Evolutionary conservation across 1,140 invertebrate genomes (phyloP).

Genomic region (Palaemon carinicauda): DNA sequence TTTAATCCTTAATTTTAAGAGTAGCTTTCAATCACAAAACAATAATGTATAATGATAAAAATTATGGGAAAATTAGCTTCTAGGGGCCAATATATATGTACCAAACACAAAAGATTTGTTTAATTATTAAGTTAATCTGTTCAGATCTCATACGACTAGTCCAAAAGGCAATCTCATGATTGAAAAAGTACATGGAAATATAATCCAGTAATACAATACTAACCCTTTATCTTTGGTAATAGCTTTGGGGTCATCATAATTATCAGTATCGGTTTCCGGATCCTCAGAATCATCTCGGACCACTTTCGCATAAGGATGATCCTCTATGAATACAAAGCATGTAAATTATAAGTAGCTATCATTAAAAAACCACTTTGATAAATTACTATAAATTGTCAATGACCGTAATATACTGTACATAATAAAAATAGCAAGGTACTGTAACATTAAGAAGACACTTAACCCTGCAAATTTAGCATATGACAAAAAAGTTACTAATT

Average conservation of each 20-base stretch:
- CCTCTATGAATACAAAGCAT: slow-evolving; percentile 64
- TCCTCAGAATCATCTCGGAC: slow-evolving; percentile 51
- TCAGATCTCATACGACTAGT: no score
- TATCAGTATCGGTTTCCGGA: slow-evolving; percentile 57
- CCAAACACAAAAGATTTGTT: background rate
- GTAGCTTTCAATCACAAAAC: no score
- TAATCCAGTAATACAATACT: slow-evolving; percentile 64
- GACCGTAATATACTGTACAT: background rate
- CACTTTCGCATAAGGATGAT: slow-evolving; percentile 77
- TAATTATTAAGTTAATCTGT: background rate
- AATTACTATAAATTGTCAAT: background rate
- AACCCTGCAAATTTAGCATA: no score
- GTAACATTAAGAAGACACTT: no score
- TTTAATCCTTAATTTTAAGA: no score
- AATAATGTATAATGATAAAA: no score
- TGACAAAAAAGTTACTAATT: no score
- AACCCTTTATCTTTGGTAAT: slow-evolving; percentile 64
- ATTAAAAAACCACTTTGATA: background rate
- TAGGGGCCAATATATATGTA: background rate
- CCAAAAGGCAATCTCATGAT: no score
- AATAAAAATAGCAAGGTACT: no score
- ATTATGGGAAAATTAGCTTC: background rate
- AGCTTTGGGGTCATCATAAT: slow-evolving; percentile 64
- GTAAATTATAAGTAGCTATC: slow-evolving; percentile 13
- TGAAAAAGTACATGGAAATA: slow-evolving; percentile 46